A percentile compares a stretch with the other conserved stretches of the same genome.
Conservation (phyloP, 2,113 vertebrate species). For the Ovis canadensis region DNA sequence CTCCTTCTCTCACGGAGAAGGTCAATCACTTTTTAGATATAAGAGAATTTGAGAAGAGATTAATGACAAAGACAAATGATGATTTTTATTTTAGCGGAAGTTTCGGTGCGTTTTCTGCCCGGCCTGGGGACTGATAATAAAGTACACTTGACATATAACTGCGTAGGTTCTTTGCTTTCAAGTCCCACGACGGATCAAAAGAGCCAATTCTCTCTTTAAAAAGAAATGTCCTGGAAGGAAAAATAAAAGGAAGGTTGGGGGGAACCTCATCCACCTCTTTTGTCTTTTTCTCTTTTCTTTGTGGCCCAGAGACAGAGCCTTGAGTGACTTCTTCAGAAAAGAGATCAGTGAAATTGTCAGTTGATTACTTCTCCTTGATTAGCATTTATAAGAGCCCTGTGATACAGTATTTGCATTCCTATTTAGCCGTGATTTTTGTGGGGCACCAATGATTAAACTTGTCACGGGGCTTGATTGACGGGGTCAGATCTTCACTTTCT, state of each 20-base stretch:
- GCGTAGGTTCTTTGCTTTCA: conserved; percentile 82
- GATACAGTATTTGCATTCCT: conserved; percentile 99
- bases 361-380: conserved; percentile 99
- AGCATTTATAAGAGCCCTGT: conserved; percentile 99
- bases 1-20: conserved; percentile 69
- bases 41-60: conserved; percentile 84
- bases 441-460: conserved; percentile 99
- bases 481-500: conserved; percentile 99
- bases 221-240: conserved; percentile 80
- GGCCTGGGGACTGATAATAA: conserved; percentile 78
- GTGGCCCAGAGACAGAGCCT: conserved; percentile 83
- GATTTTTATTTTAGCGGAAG: conserved; percentile 85
- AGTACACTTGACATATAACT: conserved; percentile 81
- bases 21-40: conserved; percentile 82
- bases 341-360: conserved; percentile 96
- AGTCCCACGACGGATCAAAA: conserved; percentile 82
- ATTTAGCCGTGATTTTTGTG: conserved; percentile 99
- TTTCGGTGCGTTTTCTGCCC: conserved; percentile 76
- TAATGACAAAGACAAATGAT: conserved; percentile 86
- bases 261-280: conserved; percentile 75
- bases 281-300: conserved; percentile 83
- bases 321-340: conserved; percentile 92
- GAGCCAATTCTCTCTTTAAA: conserved; percentile 77
- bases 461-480: conserved; percentile 98
- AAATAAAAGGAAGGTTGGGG: conserved; percentile 71